A percentile compares a stretch with the other conserved stretches of the same genome.
Conservation (phyloP, 35 echinoderm and acorn worm species). For the Anneissia japonica region DNA sequence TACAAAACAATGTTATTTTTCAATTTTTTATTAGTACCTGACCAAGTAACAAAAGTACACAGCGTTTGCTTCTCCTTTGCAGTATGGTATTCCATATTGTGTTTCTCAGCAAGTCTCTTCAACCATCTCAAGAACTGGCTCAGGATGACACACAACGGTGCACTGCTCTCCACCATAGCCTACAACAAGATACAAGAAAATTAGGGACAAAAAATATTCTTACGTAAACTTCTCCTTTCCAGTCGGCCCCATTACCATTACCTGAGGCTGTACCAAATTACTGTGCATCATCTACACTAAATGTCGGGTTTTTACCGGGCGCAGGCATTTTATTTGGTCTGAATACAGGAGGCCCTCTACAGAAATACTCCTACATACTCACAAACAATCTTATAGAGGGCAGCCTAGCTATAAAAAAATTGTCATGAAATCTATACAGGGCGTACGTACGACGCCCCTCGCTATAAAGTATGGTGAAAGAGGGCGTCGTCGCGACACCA, state of each 20-base stretch:
- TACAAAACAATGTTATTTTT: neutral
- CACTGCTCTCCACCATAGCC: conserved; percentile 49
- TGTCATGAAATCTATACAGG: no score
- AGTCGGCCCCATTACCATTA: neutral
- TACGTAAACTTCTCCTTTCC: neutral
- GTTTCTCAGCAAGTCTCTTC: conserved; percentile 59
- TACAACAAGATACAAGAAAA: neutral
- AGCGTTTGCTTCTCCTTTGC: conserved; percentile 39
- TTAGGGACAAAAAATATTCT: neutral
- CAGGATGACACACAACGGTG: conserved; percentile 56
- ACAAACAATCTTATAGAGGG: no score
- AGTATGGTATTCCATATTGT: conserved; percentile 62
- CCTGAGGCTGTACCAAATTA: neutral
- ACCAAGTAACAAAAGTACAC: conserved; percentile 98
- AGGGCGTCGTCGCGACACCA: no score
- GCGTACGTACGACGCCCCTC: no score
- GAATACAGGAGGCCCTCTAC: no score
- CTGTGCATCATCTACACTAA: neutral
- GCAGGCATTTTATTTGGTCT: no score
- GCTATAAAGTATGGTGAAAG: no score
- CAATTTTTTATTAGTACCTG: no score
- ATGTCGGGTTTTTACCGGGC: no score
- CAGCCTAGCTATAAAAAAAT: no score
- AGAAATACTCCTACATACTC: no score
- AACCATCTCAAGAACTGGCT: conserved; percentile 79